Percentiles rank a stretch among this genome's conserved stretches.
These are phyloP conservation scores for Cantharis lateralis DNA, from an alignment of 2,888 invertebrate species.

Conservation along the genomic window DNA sequence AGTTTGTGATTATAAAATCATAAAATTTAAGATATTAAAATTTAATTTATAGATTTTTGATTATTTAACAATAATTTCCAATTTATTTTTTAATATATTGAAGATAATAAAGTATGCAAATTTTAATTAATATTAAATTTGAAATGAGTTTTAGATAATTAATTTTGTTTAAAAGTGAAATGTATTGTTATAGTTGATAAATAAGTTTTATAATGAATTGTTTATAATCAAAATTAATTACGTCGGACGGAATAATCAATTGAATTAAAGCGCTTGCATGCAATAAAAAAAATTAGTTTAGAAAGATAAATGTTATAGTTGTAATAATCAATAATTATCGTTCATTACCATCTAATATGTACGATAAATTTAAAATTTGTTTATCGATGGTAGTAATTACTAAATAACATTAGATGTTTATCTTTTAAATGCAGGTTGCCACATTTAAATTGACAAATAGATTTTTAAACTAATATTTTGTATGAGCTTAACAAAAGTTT, in stretches of 20 bases:
- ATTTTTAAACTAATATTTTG: neutral
- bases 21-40: neutral
- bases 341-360: neutral
- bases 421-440: neutral
- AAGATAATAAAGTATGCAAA: neutral
- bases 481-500: neutral
- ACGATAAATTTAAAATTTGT: constrained; percentile 3
- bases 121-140: neutral
- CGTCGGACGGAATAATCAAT: neutral
- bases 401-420: constrained; percentile 1
- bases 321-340: neutral
- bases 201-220: neutral
- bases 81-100: neutral
- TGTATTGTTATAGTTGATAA: neutral
- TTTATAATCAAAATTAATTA: neutral
- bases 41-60: neutral
- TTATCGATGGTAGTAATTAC: constrained; percentile 2
- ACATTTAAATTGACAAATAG: constrained; percentile 2
- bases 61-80: neutral
- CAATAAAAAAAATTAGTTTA: neutral
- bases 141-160: neutral
- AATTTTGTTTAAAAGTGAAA: neutral
- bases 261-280: neutral
- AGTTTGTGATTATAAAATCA: neutral
- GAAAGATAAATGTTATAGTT: neutral